Conservation (phyloP, 2,797 vertebrate genomes). For the Acomys russatus region DNA sequence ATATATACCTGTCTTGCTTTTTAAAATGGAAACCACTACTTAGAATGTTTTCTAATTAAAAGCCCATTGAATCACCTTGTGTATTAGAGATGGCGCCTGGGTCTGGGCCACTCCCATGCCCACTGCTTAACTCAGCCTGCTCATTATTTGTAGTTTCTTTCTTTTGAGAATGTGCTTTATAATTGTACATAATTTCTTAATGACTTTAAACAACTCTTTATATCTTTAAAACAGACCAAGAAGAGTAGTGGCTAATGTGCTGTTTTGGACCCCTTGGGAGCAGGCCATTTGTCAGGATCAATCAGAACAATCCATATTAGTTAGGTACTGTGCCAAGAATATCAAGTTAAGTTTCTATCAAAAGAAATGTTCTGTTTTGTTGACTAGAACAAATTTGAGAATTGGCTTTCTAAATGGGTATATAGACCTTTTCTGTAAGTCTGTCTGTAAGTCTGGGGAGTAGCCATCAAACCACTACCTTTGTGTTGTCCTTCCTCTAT, state of each 20-base stretch:
- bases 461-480: background rate
- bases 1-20: background rate
- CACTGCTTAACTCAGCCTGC: rapidly evolving
- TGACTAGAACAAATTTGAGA: background rate
- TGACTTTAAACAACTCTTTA: background rate
- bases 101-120: background rate
- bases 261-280: background rate
- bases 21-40: constrained; percentile 9
- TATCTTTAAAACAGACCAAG: background rate
- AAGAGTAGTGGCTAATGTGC: background rate
- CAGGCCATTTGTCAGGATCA: background rate
- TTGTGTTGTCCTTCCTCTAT: background rate
- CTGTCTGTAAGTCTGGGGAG: background rate
- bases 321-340: background rate
- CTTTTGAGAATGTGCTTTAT: background rate
- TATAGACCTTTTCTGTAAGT: background rate
- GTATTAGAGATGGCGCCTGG: too few species aligned
- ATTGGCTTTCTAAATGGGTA: background rate
- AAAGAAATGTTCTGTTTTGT: background rate
- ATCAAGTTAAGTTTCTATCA: constrained; percentile 29
- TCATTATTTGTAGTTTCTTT: background rate
- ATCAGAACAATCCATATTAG: background rate
- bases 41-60: background rate
- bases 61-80: background rate
- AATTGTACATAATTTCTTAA: background rate